These are phyloP conservation scores for Sarcoramphus papa DNA, from an alignment of 2,797 vertebrate species.

Conservation along the genomic window DNA sequence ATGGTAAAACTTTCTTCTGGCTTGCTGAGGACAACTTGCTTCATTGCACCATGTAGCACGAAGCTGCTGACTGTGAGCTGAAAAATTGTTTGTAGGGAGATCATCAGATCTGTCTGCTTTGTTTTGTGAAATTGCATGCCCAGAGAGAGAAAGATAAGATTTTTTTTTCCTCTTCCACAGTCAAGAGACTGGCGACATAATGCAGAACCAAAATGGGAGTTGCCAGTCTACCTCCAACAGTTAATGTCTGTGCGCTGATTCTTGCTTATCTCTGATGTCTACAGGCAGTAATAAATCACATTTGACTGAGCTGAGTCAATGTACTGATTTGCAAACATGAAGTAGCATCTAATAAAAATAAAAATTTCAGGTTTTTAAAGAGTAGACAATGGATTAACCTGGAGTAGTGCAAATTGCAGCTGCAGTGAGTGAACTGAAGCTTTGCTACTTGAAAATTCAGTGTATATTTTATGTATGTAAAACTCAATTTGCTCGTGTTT, in stretches of 20 bases:
- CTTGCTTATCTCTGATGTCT: background rate
- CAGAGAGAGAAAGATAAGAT: background rate
- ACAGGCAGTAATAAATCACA: constrained; percentile 23
- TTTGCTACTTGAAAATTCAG: background rate
- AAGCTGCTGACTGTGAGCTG: background rate
- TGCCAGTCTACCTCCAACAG: background rate
- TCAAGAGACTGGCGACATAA: background rate
- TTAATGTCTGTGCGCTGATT: background rate
- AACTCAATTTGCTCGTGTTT: constrained; percentile 5
- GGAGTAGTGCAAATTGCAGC: background rate
- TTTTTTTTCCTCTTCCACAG: background rate
- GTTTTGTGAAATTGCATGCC: background rate
- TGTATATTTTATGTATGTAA: background rate
- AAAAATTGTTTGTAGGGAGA: background rate
- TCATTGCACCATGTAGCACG: fast-evolving
- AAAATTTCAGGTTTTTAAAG: background rate
- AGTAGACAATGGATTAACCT: background rate
- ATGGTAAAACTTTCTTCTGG: background rate
- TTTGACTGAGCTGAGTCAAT: background rate
- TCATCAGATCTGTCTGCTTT: background rate
- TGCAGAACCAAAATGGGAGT: background rate
- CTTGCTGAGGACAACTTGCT: background rate
- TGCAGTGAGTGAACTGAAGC: background rate
- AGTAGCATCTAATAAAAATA: background rate
- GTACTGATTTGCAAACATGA: constrained; percentile 7